Conservation (phyloP, 2,797 vertebrate species). For the Eulemur coronatus region DNA sequence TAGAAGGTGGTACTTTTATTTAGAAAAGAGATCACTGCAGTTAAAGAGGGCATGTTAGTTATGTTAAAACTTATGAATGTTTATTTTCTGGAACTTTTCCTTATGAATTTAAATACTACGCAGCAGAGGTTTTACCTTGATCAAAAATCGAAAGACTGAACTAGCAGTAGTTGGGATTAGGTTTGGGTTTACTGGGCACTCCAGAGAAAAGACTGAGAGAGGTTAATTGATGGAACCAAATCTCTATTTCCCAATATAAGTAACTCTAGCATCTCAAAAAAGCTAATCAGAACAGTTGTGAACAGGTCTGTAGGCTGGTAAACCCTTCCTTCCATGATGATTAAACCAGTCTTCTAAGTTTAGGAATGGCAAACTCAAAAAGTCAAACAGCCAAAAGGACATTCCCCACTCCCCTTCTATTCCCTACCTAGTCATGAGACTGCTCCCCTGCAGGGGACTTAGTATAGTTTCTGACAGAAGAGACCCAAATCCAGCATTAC, state of each 20-base stretch:
- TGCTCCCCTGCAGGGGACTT: neutral
- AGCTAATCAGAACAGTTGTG: neutral
- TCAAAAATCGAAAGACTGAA: neutral
- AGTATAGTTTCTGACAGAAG: neutral
- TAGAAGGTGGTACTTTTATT: neutral
- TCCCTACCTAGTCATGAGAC: neutral
- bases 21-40: slow-evolving; percentile 37
- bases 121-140: neutral
- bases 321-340: neutral
- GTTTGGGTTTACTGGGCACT: neutral
- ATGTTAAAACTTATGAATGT: neutral
- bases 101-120: neutral
- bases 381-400: neutral
- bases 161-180: neutral
- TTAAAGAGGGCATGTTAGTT: slow-evolving; percentile 16
- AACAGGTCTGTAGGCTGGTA: neutral
- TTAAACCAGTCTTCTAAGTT: neutral
- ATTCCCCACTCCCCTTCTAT: fast-evolving
- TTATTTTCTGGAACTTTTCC: neutral
- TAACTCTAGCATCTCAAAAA: neutral
- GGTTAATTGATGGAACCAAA: neutral
- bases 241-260: neutral
- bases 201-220: neutral
- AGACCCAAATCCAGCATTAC: neutral
- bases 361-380: neutral